Base-by-base conservation (phyloP, 2,888 invertebrate genomes). In the Agrochola lychnidis region DNA sequence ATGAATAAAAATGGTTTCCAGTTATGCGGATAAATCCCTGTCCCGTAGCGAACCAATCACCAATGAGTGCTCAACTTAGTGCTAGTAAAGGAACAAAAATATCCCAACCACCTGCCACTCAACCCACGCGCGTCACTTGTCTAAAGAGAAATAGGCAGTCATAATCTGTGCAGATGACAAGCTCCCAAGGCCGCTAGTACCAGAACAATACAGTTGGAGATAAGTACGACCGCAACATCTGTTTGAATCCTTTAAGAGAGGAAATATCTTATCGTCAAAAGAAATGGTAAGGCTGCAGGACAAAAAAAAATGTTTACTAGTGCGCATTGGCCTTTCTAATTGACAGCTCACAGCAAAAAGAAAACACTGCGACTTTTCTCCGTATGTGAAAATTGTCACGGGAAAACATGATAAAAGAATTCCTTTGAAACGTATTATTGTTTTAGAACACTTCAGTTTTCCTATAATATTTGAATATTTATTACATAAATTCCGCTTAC, bases 401-500 rank as follows among this genome's bases (percentile, higher is more conserved):
- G 22, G 12, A 40, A 45, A 61, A 70, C 48, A 79, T n/a, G 25
- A 19, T 22, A 67, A 51, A 64, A 63, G 12, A 56, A 16, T 72
- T 71, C 68, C 48, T 61, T 36, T 9, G 59, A 75, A 84, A 77
- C 70, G 53, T 59, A 71, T 75, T 64, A 67, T 73, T 76, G 53
- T 81, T 71, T 68, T n/a, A 48, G 40, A 59, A 76, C 67, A 75
- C 71, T 73, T 74, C 61, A 62, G 81, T 73, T 80, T 80, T 83
- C 75, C 61, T 66, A 79, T 83, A 75, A 83, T 73, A 67, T 79
- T 45, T 45, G 48, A 51, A 6, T 78, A 82, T 86, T 79, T 83
- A 76, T 84, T 83, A 67, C 67, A 71, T 82, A 72, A 80, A 83
- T 82, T 85, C 81, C 69, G 63, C 72, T 79, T 78, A 88, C 80